phyloP scores from a whole-genome alignment of 2,888 invertebrate species.

The Aporophyla lueneburgensis region DNA sequence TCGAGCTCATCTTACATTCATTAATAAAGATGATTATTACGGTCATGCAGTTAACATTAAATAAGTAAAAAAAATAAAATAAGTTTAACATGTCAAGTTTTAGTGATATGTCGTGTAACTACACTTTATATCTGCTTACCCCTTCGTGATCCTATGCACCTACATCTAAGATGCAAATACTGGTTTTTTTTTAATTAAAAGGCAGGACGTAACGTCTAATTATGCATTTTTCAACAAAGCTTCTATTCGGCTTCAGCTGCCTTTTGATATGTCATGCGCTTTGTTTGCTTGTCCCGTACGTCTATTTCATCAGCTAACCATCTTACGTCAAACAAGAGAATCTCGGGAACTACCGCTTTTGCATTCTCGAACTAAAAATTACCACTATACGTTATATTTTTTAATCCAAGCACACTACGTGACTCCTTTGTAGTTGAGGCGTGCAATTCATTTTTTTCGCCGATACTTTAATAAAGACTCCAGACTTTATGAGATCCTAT shows the following conservation, averaged over 20 bases:
- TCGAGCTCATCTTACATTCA: too few species aligned
- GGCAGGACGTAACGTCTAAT: background rate
- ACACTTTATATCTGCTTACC: background rate
- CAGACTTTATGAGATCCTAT: too few species aligned
- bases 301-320: constrained; percentile 9
- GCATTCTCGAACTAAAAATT: background rate
- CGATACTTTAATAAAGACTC: background rate
- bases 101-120: too few species aligned
- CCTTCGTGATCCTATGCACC: too few species aligned
- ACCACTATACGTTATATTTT: background rate
- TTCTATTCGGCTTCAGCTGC: background rate
- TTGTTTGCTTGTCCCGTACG: constrained; percentile 22
- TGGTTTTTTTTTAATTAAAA: background rate
- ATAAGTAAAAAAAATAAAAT: too few species aligned
- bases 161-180: too few species aligned
- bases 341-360: background rate
- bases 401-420: background rate
- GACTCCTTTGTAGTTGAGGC: too few species aligned
- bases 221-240: background rate
- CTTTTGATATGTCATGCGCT: constrained; percentile 5
- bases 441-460: background rate
- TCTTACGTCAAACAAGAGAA: constrained; percentile 1
- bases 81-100: too few species aligned
- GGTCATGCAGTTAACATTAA: too few species aligned
- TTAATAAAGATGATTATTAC: too few species aligned